These are phyloP conservation scores for Drosophila prolongata DNA, from an alignment of 2,888 invertebrate species.

Conservation along the genomic window DNA sequence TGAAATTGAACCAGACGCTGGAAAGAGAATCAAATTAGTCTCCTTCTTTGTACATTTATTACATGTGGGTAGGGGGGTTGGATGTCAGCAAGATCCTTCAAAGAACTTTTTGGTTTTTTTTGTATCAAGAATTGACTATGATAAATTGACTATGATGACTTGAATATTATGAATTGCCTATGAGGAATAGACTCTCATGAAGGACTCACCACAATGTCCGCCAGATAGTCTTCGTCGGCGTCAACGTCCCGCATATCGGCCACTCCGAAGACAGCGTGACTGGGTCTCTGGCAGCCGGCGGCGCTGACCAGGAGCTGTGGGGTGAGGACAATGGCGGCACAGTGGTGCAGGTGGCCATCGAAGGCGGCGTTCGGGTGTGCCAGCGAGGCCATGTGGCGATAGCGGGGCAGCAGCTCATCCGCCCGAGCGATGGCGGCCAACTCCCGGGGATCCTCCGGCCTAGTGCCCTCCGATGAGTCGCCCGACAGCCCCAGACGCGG, in stretches of 20 bases:
- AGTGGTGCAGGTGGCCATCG: slow-evolving; percentile 60
- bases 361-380: slow-evolving; percentile 63
- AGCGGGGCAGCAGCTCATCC: slow-evolving; percentile 38
- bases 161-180: no score
- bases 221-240: slow-evolving; percentile 57
- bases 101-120: no score
- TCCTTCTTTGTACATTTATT: no score
- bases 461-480: no score
- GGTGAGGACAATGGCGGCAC: slow-evolving; percentile 55
- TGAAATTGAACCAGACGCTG: slow-evolving; percentile 46
- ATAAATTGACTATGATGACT: no score
- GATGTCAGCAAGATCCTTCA: no score
- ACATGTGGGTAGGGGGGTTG: no score
- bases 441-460: slow-evolving; percentile 6
- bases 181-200: no score
- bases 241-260: slow-evolving; percentile 62
- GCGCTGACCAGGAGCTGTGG: slow-evolving; percentile 49
- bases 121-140: no score
- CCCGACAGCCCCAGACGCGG: background rate
- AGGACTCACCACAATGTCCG: slow-evolving; percentile 41
- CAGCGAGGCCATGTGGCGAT: slow-evolving; percentile 57
- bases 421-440: slow-evolving; percentile 23
- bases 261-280: slow-evolving; percentile 65
- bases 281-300: slow-evolving; percentile 58
- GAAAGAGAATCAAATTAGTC: no score